These are phyloP conservation scores for Coryphaenoides rupestris DNA, from an alignment of 2,113 vertebrate species.

Conservation along the genomic window DNA sequence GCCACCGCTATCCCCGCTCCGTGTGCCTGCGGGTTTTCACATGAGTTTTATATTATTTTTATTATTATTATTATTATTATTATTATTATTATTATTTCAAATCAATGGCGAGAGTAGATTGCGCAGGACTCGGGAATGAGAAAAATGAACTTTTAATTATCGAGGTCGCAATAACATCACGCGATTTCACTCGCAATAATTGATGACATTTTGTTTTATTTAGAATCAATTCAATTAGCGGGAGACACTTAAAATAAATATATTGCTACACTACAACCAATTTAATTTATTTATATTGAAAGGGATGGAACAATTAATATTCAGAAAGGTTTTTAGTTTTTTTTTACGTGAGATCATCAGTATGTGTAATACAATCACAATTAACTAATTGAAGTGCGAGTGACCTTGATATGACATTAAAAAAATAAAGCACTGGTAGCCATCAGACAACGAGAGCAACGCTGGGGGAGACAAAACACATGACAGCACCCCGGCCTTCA, in stretches of 20 bases:
- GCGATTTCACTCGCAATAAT: conserved; percentile 40
- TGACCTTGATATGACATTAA: conserved; percentile 7
- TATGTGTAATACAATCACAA: conserved; percentile 22
- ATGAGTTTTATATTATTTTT: too few species aligned
- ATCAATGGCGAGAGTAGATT: too few species aligned
- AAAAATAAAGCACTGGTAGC: conserved; percentile 18
- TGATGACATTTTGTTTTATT: conserved; percentile 28
- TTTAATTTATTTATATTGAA: not conserved
- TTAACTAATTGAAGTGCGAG: conserved; percentile 12
- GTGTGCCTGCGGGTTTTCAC: too few species aligned
- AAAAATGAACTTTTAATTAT: conserved; percentile 4
- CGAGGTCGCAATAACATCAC: conserved; percentile 37
- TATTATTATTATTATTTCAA: too few species aligned
- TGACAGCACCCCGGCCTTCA: not conserved
- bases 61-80: too few species aligned
- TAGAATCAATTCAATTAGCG: not conserved
- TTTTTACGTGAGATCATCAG: conserved; percentile 27
- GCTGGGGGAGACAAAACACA: conserved; percentile 24
- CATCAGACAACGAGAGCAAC: conserved; percentile 10
- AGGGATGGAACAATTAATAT: not conserved
- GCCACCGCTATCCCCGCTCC: too few species aligned
- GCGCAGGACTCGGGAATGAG: too few species aligned
- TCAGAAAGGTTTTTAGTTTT: conserved; percentile 9
- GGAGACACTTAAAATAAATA: conserved; percentile 33
- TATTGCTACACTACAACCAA: conserved; percentile 33